These are phyloP conservation scores for Ornithoptera alexandrae DNA, from an alignment of 2,888 invertebrate species.

Conservation along the genomic window DNA sequence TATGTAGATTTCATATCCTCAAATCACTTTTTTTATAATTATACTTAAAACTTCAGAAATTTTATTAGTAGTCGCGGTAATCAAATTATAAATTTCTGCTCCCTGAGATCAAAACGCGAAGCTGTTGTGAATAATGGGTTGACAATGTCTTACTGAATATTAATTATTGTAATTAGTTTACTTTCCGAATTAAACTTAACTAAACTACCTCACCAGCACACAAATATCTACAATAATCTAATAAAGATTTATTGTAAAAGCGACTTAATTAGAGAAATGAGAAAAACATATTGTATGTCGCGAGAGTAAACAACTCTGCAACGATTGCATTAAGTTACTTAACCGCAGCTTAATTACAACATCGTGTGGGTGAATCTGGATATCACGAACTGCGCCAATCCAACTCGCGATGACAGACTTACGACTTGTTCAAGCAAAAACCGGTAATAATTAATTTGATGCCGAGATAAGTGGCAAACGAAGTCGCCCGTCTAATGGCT, in stretches of 20 bases:
- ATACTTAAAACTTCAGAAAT: no score
- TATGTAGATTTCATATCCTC: no score
- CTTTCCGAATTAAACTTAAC: no score
- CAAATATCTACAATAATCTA: no score
- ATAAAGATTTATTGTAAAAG: background rate
- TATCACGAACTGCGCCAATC: slow-evolving; percentile 53
- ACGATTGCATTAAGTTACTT: slow-evolving; percentile 44
- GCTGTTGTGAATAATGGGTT: no score
- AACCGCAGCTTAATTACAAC: slow-evolving; percentile 65
- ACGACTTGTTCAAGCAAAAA: slow-evolving; percentile 65
- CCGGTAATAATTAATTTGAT: slow-evolving; percentile 77
- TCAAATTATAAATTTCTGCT: no score
- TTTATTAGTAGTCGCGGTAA: no score
- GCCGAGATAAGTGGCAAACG: slow-evolving; percentile 62
- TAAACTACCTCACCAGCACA: no score
- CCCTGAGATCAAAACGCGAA: no score
- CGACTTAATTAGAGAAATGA: slow-evolving; percentile 29
- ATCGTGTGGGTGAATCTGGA: slow-evolving; percentile 58
- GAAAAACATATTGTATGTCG: background rate
- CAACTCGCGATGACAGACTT: slow-evolving; percentile 63
- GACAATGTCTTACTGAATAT: no score
- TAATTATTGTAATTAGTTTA: no score
- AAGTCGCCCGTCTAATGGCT: slow-evolving; percentile 55
- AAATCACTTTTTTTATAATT: no score
- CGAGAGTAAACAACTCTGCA: background rate